Evolutionary conservation across 2,113 vertebrate genomes (phyloP).

Genomic region (Colistium nudipinnis): DNA sequence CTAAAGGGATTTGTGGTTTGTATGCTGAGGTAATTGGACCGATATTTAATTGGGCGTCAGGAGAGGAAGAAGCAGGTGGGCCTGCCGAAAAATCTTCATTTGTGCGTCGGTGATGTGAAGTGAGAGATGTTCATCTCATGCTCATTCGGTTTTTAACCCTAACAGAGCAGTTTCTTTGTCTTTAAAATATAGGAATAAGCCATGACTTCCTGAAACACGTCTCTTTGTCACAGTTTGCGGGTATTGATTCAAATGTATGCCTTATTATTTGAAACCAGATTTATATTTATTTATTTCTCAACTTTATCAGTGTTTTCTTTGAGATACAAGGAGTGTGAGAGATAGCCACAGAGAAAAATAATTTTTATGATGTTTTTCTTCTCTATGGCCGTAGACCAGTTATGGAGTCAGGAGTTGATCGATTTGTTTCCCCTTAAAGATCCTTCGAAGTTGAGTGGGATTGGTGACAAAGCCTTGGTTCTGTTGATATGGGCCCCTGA

Average conservation of each 20-base stretch:
- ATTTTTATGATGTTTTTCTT: slow-evolving; percentile 38
- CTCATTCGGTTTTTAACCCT: neutral
- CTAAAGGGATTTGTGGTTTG: slow-evolving; percentile 44
- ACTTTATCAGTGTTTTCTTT: neutral
- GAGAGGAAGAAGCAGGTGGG: slow-evolving; percentile 58
- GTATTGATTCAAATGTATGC: neutral
- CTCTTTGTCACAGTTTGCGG: neutral
- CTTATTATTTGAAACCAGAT: neutral
- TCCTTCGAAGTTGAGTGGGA: slow-evolving; percentile 73
- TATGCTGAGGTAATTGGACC: slow-evolving; percentile 49
- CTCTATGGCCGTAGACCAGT: slow-evolving; percentile 33
- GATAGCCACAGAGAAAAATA: slow-evolving; percentile 3
- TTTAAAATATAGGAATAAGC: neutral
- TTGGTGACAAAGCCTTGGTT: slow-evolving; percentile 76
- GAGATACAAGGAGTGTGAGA: slow-evolving; percentile 1
- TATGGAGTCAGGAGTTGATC: slow-evolving; percentile 71
- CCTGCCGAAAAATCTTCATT: slow-evolving; percentile 32
- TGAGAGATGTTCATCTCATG: slow-evolving; percentile 14
- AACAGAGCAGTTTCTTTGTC: neutral
- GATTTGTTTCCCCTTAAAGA: slow-evolving; percentile 77
- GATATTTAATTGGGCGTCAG: slow-evolving; percentile 55
- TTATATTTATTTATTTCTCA: neutral
- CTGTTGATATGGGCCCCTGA: slow-evolving; percentile 71
- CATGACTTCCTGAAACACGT: neutral
- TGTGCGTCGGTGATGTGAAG: slow-evolving; percentile 11